Evolutionary conservation across 2,888 invertebrate species (phyloP), one percentile per base, ranked within the genome.

Genomic region (Spilosoma lubricipeda): DNA sequence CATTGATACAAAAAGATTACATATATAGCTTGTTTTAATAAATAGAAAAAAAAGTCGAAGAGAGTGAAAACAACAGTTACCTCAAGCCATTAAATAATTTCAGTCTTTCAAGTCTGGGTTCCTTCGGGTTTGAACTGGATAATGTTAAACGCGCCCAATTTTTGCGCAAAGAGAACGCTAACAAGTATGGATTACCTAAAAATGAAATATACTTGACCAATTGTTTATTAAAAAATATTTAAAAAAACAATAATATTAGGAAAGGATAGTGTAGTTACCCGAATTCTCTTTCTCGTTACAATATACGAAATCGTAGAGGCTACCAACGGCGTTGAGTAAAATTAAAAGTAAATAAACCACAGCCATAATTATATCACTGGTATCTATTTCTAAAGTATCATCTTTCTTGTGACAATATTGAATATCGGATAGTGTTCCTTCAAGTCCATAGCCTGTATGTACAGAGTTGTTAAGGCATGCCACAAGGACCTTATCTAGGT

Each of bases 41-140:
- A 9, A 0, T 95, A 95, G 81, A 95, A 95, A 0, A 94, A 87
- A 45, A 93, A n/a, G n/a, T n/a, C n/a, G n/a, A n/a, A n/a, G n/a
- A n/a, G n/a, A n/a, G n/a, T n/a, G n/a, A n/a, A n/a, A n/a, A n/a
- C n/a, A n/a, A n/a, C n/a, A n/a, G n/a, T n/a, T n/a, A n/a, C n/a
- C n/a, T n/a, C n/a, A n/a, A n/a, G n/a, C n/a, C n/a, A n/a, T n/a
- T n/a, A n/a, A n/a, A n/a, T n/a, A n/a, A n/a, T n/a, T n/a, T n/a
- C n/a, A n/a, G n/a, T n/a, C n/a, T n/a, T n/a, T n/a, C n/a, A n/a
- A n/a, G n/a, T n/a, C n/a, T n/a, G n/a, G n/a, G n/a, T n/a, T n/a
- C n/a, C n/a, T n/a, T n/a, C n/a, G n/a, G n/a, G n/a, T n/a, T n/a
- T n/a, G n/a, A n/a, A n/a, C n/a, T n/a, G n/a, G n/a, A n/a, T n/a